Conservation (phyloP, 2,888 invertebrate genomes). For the Eueremaeus valkanovi region DNA sequence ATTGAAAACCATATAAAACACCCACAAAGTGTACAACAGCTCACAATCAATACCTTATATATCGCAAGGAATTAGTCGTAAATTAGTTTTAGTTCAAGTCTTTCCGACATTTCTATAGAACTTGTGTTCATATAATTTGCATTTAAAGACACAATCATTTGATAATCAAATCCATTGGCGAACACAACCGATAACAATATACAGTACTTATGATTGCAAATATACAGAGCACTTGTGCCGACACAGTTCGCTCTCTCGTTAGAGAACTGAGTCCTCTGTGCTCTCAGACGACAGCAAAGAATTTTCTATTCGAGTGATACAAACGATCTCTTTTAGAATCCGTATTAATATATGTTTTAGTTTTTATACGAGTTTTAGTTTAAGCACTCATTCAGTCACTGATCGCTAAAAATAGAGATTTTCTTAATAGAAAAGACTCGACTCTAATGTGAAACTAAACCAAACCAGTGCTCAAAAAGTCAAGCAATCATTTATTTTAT, state of each 20-base stretch:
- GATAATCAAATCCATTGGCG: no score
- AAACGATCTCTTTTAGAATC: neutral
- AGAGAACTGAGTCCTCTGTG: neutral
- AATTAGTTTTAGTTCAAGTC: neutral
- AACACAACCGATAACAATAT: no score
- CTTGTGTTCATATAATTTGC: no score
- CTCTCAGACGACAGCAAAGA: neutral
- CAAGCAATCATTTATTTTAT: neutral
- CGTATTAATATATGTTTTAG: neutral
- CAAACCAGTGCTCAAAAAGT: no score
- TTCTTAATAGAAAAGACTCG: no score
- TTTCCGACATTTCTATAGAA: neutral
- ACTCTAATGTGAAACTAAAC: neutral
- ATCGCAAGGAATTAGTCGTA: neutral
- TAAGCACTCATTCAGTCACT: neutral
- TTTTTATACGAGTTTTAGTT: neutral
- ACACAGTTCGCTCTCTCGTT: no score
- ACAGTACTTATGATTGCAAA: no score
- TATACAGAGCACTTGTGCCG: no score
- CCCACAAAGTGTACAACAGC: no score
- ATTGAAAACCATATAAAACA: conserved; percentile 2
- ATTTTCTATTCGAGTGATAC: neutral
- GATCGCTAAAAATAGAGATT: conserved; percentile 2
- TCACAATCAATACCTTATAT: conserved; percentile 9
- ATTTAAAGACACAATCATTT: neutral